Conservation (phyloP, 2,797 vertebrate genomes). For the Chloroceryle inda region DNA sequence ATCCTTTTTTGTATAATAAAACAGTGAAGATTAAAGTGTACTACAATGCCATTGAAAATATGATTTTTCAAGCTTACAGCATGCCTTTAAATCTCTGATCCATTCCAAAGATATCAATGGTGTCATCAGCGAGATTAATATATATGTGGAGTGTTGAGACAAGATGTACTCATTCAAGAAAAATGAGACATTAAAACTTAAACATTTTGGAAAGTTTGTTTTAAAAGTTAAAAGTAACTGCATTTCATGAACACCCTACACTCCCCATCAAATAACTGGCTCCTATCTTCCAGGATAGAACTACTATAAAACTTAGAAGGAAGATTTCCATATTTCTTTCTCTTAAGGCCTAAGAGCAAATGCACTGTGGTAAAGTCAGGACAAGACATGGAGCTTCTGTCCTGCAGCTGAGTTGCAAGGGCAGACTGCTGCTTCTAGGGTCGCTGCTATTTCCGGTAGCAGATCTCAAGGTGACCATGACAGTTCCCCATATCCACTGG, state of each 20-base stretch:
- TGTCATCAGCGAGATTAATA: not conserved
- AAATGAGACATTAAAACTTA: not conserved
- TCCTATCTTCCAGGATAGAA: not conserved
- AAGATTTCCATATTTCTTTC: not conserved
- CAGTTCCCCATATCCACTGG: not conserved
- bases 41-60: not conserved
- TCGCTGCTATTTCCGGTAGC: not conserved
- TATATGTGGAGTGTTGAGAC: not conserved
- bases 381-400: not conserved
- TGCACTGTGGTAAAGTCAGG: not conserved
- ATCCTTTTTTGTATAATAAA: not conserved
- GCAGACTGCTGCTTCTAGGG: not conserved
- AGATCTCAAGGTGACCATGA: accelerated
- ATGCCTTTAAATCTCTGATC: not conserved
- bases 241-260: not conserved
- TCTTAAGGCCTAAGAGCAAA: not conserved
- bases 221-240: not conserved
- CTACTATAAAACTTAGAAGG: not conserved
- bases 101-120: not conserved
- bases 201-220: not conserved
- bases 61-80: not conserved
- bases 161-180: not conserved
- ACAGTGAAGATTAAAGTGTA: not conserved
- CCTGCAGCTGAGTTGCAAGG: not conserved
- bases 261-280: not conserved